Evolutionary conservation across 1,140 invertebrate genomes (phyloP), one percentile per base, ranked within the genome.

Genomic region (Bradysia coprophila): DNA sequence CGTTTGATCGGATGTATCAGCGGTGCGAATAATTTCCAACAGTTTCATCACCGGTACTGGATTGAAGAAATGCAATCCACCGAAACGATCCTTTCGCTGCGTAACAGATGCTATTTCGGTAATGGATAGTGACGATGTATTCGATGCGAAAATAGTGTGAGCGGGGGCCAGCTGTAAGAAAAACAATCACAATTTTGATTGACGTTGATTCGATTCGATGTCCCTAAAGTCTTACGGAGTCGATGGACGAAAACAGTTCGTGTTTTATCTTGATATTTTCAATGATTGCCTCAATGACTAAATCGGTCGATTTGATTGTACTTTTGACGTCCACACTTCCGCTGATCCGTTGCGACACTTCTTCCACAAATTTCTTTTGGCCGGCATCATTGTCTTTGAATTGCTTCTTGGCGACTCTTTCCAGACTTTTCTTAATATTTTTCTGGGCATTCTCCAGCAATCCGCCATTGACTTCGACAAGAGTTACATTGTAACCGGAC

Each of bases 31-130:
- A 20, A 86, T 72, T 65, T 92, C 88, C 6, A 93, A 59, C 0
- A 93, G 64, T 54, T 88, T 87, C 88, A 93, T 92, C 21, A 92
- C 71, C 2, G 87, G 85, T 2, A 88, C 89, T 10, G 89, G 89
- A 62, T 91, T 92, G 62, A 93, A 93, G 61, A 92, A 93, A 63
- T 93, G 88, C 10, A 92, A 65, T 6, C 87, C 86, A 38, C 76
- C 83, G 63, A 88, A 88, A 46, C 64, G 56, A 50, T 72, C 70
- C 52, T 73, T 75, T 46, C 75, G 64, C 38, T 73, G 69, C 0
- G 72, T 68, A 9, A 69, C 68, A 1, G 81, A 74, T n/a, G 79
- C 75, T 51, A 94, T 91, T 49, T 91, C 85, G 43, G 66, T 68
- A 48, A 92, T 82, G 10, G 82, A 75, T 6, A 94, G 64, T 0